Conservation (phyloP, 2,888 invertebrate genomes). For the Rugalucina vietnamica region DNA sequence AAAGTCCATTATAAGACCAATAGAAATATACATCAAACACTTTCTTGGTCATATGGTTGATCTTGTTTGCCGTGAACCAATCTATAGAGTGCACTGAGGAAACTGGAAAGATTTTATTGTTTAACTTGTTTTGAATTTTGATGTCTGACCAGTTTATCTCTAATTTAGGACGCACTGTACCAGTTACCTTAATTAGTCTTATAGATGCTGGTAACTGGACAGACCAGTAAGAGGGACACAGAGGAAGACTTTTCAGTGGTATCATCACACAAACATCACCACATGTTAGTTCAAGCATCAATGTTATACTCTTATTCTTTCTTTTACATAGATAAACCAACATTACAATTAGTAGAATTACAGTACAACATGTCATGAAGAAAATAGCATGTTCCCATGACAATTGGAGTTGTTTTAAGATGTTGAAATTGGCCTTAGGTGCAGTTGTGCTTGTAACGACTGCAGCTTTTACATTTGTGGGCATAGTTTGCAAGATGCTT, state of each 20-base stretch:
- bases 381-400: constrained; percentile 25
- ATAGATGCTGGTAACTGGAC: constrained; percentile 3
- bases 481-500: constrained; percentile 5
- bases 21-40: no score
- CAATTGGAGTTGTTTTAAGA: background rate
- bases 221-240: constrained; percentile 22
- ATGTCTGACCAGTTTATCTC: no score
- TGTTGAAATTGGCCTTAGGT: background rate
- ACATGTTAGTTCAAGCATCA: constrained; percentile 14
- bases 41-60: no score
- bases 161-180: background rate
- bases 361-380: background rate
- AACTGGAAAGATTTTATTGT: no score
- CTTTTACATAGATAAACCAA: background rate
- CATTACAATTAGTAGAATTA: background rate
- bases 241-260: background rate
- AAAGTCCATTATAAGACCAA: no score
- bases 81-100: no score
- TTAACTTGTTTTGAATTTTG: no score
- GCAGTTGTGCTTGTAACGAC: constrained; percentile 1
- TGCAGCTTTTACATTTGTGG: background rate
- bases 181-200: background rate
- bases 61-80: no score
- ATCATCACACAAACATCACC: background rate
- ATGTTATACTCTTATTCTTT: background rate